Evolutionary conservation across 2,888 invertebrate genomes (phyloP), one percentile per base, ranked within the genome.

Genomic region (Leptinotarsa juncta): DNA sequence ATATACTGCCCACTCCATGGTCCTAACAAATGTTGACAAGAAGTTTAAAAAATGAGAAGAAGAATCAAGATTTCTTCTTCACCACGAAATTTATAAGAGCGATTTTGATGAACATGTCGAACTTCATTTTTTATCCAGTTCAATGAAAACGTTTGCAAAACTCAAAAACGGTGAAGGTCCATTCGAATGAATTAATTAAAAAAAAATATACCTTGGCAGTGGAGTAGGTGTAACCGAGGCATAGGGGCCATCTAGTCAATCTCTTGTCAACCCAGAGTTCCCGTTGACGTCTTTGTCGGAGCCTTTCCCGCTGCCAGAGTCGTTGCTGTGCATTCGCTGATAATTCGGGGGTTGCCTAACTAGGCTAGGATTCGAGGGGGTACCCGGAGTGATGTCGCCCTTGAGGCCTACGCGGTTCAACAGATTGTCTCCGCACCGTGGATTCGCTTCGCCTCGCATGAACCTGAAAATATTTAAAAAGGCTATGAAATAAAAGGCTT

Each of bases 301-400:
- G 75, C 92, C 90, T 82, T 93, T 91, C n/a, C 89, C 91, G 79
- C 89, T 89, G 51, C 89, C 89, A 83, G 94, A 95, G 86, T 96
- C 96, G 87, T 94, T 95, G 86, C 95, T 96, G 88, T 94, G 94
- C 93, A 95, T 95, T 83, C 96, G 91, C 87, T 95, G 95, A 89
- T 95, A 96, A 84, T 89, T 92, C 10, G 94, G 94, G 55, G 93
- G 93, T 73, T 92, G 93, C 42, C 93, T 90, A 62, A 90, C 91
- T 77, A 93, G 91, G 76, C 91, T 89, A 4, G 93, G 91, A 77
- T 92, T 92, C 67, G 93, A 91, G 2, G 95, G 95, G 20, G 95
- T 95, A 72, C 92, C 92, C 0, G 93, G 93, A 16, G 93, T 91
- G 70, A 91, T 91, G 81, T 93, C 93, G 53, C 90, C 91, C 80